Evolutionary conservation across 1,140 invertebrate species (phyloP), one percentile per base, ranked within the genome.

Genomic region (Prorops nasuta): DNA sequence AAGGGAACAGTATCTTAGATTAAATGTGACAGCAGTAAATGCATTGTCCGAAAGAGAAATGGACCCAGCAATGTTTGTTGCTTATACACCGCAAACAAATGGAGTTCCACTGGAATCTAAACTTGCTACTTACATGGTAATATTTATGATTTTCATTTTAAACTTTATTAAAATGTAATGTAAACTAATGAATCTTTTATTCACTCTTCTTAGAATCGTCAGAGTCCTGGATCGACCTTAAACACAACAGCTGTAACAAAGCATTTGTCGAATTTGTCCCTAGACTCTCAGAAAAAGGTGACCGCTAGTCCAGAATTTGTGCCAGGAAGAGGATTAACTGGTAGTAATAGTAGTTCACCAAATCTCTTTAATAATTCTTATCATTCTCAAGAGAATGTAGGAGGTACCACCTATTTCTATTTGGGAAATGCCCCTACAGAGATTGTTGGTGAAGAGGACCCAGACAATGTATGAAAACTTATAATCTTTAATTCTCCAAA

Each of bases 331-430:
- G 63, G 64, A 21, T 53, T 74, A 15, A 49, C 65, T 28, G 63
- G 67, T 51, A 76, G 71, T 45, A 76, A 74, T 39, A 76, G 66
- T 42, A 71, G 67, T 49, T 73, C 72, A 1, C 69, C 73, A 12
- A 76, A 75, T 65, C 54, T 74, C 22, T 74, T 75, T 36, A 74
- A 70, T 56, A 76, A 69, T 64, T 71, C 73, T 54, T 72, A 69
- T 49, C 70, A 77, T 54, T 71, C 72, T 14, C 74, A 94, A 84
- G 92, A 94, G 74, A 94, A 93, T 81, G 91, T 95, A 51, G 91
- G 91, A 37, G 94, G 94, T 16, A 96, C 94, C 15, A 96, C 92
- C 4, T 96, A 96, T 75, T 96, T 94, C 77, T 96, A 94, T 62
- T 72, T 77, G 21, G 73, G 71, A 7, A 76, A 71, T 60, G 53